phyloP scores from a whole-genome alignment of 30 jellyfish, hydroid and myxozoan species.

The Sanderia malayensis region DNA sequence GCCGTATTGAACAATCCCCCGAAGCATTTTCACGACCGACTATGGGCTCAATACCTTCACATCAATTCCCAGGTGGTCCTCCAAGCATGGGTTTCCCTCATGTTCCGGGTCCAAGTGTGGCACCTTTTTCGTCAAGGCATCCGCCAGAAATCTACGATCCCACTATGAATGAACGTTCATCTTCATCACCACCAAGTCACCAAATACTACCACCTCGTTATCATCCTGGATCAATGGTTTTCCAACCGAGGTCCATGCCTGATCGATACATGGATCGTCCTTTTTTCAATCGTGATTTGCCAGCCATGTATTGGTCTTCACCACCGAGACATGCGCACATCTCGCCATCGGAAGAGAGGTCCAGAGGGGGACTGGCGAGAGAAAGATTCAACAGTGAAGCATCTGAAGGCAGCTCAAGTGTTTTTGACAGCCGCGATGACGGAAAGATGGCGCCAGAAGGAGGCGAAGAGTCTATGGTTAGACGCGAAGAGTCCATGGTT shows the following conservation, averaged over 20 bases:
- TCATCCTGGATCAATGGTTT: slow-evolving; percentile 69
- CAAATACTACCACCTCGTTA: slow-evolving; percentile 48
- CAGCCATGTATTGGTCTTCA: slow-evolving; percentile 59
- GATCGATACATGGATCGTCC: slow-evolving; percentile 57
- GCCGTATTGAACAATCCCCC: slow-evolving; percentile 23
- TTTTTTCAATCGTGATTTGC: slow-evolving; percentile 30
- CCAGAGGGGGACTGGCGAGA: slow-evolving; percentile 25
- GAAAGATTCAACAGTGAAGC: slow-evolving; percentile 68
- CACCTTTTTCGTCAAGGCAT: slow-evolving; percentile 51
- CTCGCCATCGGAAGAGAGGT: slow-evolving; percentile 64
- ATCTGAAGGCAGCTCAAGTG: slow-evolving; percentile 65
- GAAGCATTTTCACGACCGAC: slow-evolving; percentile 63
- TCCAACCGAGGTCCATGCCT: slow-evolving; percentile 52
- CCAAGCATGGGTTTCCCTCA: slow-evolving; percentile 64
- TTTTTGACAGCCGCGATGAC: slow-evolving; percentile 51
- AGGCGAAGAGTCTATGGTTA: not conserved
- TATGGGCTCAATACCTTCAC: slow-evolving; percentile 62
- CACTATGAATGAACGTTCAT: slow-evolving; percentile 36
- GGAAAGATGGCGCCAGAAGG: not conserved
- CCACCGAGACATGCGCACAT: slow-evolving; percentile 47
- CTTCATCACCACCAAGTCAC: slow-evolving; percentile 52
- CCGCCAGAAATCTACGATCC: slow-evolving; percentile 57
- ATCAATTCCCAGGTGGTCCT: slow-evolving; percentile 55
- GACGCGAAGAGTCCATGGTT: not conserved
- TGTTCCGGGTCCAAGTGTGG: slow-evolving; percentile 57